Evolutionary conservation across 1,140 invertebrate genomes (phyloP).

Genomic region (Acyrthosiphon pisum): DNA sequence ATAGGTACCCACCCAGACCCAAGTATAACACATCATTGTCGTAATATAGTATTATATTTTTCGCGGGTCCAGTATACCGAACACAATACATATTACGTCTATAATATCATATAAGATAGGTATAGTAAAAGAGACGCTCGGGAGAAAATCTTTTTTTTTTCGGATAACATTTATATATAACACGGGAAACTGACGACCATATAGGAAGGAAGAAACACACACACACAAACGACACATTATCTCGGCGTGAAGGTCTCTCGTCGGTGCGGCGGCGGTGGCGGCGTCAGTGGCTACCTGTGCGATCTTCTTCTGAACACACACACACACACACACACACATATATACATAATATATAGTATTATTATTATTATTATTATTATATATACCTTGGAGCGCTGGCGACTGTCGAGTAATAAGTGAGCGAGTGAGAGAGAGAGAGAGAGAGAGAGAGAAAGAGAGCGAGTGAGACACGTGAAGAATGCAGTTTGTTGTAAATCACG

Average conservation of each 20-base stretch:
- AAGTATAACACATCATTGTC: neutral
- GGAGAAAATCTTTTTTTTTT: neutral
- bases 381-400: neutral
- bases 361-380: conserved; percentile 3
- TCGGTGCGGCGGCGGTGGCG: neutral
- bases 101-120: neutral
- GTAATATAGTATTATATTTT: too few relatives aligned
- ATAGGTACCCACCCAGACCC: neutral
- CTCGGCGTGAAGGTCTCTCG: conserved; percentile 17
- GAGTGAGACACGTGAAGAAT: conserved; percentile 36
- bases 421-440: neutral
- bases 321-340: too few relatives aligned
- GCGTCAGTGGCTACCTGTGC: conserved; percentile 31
- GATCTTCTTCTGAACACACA: conserved; percentile 9
- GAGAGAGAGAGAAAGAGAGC: neutral
- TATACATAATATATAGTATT: neutral
- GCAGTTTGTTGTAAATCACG: conserved; percentile 57
- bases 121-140: neutral
- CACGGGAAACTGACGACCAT: neutral
- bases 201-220: neutral
- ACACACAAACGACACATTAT: neutral
- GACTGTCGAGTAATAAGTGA: neutral
- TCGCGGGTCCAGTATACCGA: too few relatives aligned
- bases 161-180: neutral
- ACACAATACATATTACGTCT: too few relatives aligned